Evolutionary conservation across 2,888 invertebrate species (phyloP), one percentile per base, ranked within the genome.

Genomic region (Eulithis prunata): DNA sequence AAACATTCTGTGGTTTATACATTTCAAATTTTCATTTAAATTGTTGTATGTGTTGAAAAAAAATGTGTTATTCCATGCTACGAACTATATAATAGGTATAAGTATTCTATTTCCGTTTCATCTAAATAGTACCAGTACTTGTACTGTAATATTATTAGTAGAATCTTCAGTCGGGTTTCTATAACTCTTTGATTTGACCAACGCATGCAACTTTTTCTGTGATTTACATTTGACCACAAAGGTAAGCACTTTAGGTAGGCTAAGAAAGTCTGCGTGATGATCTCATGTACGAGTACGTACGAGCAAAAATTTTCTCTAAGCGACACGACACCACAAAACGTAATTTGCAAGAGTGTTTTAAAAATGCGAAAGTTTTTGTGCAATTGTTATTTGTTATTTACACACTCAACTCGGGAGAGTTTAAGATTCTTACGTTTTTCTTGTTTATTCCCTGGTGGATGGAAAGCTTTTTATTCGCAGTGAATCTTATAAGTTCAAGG

Each of bases 211-310:
- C 69, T 69, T 70, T 66, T 70, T 65, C 64, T 54, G 58, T 65
- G 69, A 71, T 71, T 68, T 69, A 71, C 61, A 67, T 66, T 69
- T 60, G 62, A 73, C 71, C 73, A 66, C 73, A 73, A 70, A 66
- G 61, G 65, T 67, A 64, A 45, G 38, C 7, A 47, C 7, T 49
- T 47, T 49, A 11, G 21, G 21, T 5, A 47, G 10, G 21, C 47
- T 52, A 72, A 70, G 63, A 67, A 67, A 61, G 67, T 66, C 36
- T 46, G 57, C 49, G 55, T 13, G 55, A 66, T 57, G 51, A 52
- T 56, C 28, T 59, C 47, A 60, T 21, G 32, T 28, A 57, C 52
- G 52, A 47, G 63, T 43, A 60, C 13, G 32, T 28, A 57, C 52
- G 52, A 47, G 63, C 53, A 54, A 60, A 59, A 36, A 52, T 56